Evolutionary conservation across 2,888 invertebrate species (phyloP), one percentile per base, ranked within the genome.

Genomic region (Stratiomys singularior): DNA sequence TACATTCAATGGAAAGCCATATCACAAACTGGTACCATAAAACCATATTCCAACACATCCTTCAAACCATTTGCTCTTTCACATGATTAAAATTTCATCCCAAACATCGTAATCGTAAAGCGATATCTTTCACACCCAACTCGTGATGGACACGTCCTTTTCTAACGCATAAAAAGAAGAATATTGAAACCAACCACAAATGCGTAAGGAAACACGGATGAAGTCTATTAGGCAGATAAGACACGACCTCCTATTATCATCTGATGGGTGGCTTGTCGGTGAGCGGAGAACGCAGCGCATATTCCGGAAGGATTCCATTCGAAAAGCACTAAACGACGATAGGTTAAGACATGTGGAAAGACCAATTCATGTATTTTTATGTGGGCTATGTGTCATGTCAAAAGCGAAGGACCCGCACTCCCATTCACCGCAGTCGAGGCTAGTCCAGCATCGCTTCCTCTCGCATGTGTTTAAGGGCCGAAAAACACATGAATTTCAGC

Each of bases 1-100:
- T 46, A 25, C 37, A 69, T 69, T 47, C 46, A 69, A 46, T 69
- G 27, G 23, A 69, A 46, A 46, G 27, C 5, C 69, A 46, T 13
- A 23, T 27, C 21, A 25, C 47, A 69, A 47, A 44, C 47, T 3
- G 25, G 47, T 25, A 0, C 11, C 25, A 47, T 47, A 69, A 69
- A 69, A 66, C 37, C 21, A 47, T 47, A 47, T 25, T 44, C 9
- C 3, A 46, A 21, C 27, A 5, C 28, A 64, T 25, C 28, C 64
- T 21, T 30, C 30, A 30, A 28, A 56, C 47, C n/a, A 15, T 25
- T 37, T 37, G 27, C 28, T 28, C 64, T 77, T 76, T 76, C 78
- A 66, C 78, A 78, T 78, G 78, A 79, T 79, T 79, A 79, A 79
- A 79, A 79, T 71, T 79, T 79, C 79, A 78, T 37, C 78, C 71